Conservation (phyloP, 2,113 vertebrate species). For the Antechinus stuartii region DNA sequence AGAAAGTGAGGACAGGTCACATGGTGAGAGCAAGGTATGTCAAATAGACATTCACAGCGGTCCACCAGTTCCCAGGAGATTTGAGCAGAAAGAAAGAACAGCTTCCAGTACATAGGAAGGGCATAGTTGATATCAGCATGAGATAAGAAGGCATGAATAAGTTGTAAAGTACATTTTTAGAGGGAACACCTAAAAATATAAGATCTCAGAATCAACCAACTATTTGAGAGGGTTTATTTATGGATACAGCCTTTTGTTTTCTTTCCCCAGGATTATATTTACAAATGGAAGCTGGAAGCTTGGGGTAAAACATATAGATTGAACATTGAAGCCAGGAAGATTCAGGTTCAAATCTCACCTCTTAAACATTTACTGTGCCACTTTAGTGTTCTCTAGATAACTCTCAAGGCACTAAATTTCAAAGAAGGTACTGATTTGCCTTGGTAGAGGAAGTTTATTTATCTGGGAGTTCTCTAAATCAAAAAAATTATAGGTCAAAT, state of each 20-base stretch:
- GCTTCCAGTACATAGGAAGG: not conserved
- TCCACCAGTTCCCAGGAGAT: not conserved
- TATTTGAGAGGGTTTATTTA: not conserved
- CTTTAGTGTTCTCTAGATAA: not conserved
- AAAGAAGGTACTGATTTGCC: not conserved
- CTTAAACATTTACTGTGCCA: not conserved
- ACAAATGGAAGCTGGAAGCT: not conserved
- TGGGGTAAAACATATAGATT: not conserved
- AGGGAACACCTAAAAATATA: not conserved
- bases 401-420: not conserved
- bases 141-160: not conserved
- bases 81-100: not conserved
- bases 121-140: not conserved
- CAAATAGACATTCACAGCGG: not conserved
- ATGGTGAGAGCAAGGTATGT: not conserved
- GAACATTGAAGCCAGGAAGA: not conserved
- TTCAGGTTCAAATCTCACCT: not conserved
- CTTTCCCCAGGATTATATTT: not conserved
- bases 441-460: not conserved
- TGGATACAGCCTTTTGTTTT: not conserved
- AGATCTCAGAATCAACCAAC: not conserved
- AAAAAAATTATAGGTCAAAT: not conserved
- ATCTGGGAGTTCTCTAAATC: not conserved
- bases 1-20: not conserved
- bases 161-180: not conserved